Evolutionary conservation across 1,140 invertebrate species (phyloP), one percentile per base, ranked within the genome.

Genomic region (Sitophilus oryzae): DNA sequence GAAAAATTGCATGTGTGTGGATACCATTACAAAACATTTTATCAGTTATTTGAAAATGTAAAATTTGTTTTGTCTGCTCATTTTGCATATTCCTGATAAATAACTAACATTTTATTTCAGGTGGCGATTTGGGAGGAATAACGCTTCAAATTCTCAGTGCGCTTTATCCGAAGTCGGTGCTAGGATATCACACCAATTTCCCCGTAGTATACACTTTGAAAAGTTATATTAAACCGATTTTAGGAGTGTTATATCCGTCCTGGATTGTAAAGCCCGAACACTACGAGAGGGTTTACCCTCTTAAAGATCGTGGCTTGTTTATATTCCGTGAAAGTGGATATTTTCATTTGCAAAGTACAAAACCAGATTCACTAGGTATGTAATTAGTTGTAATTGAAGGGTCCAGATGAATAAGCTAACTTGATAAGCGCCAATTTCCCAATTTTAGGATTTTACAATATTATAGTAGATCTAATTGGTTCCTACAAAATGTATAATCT

Each of bases 281-380:
- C 36, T 62, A 73, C 3, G 67, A 79, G 1, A 82, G 73, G 65
- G 74, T 86, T 63, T 86, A 82, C 66, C 84, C 86, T 0, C 30
- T 84, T 4, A 68, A 65, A 0, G 53, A 79, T n/a, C 56, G 76
- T 1, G 77, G 79, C 8, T 34, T 44, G 2, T 52, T 50, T 38
- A 3, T 86, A 0, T n/a, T 90, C 0, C 74, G 82, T 59, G 89
- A 93, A 70, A 68, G 69, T 37, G 92, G 90, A 11, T 94, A 94
- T 63, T 63, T 88, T 16, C 86, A 91, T 64, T 71, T 94, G 22
- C 92, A 95, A 71, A 77, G 87, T 3, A 91, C 88, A 0, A 94
- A 93, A 70, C 92, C 93, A 6, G 91, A 96, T 66, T 95, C 92
- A 14, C 74, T 93, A 55, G 89, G 87, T 87, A 74, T n/a, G n/a